Conservation (phyloP, 2,113 vertebrate species). For the Gallinago undulata region DNA sequence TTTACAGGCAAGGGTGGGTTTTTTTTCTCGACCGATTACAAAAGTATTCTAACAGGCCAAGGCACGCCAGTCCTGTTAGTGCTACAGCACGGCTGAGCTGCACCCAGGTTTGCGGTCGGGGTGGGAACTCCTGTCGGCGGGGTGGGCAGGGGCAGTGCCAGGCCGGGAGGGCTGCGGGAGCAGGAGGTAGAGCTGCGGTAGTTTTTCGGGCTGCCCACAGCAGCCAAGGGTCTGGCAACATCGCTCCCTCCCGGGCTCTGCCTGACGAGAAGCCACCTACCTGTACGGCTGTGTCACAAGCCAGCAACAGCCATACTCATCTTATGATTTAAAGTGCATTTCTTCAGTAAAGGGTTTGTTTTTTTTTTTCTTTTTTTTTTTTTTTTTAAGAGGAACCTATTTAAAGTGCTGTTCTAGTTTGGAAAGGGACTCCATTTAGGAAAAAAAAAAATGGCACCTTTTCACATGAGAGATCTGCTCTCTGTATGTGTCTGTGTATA, state of each 20-base stretch:
- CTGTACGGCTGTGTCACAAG: neutral
- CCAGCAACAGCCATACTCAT: constrained; percentile 22
- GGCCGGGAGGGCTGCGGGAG: neutral
- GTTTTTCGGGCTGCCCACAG: neutral
- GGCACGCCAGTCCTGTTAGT: neutral
- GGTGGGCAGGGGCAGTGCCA: neutral
- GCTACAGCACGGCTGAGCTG: neutral
- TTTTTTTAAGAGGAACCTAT: constrained; percentile 24
- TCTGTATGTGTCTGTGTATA: neutral
- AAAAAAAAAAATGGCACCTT: constrained; percentile 58
- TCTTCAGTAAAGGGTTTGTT: constrained; percentile 54
- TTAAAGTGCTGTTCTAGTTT: constrained; percentile 73
- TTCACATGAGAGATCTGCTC: constrained; percentile 9
- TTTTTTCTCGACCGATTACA: neutral
- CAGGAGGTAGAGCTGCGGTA: constrained; percentile 36
- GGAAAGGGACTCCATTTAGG: constrained; percentile 59
- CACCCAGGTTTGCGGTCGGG: neutral
- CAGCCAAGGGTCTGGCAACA: neutral
- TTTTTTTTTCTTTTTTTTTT: no score
- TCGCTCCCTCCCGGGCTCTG: constrained; percentile 36
- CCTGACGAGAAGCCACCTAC: constrained; percentile 36
- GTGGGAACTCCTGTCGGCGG: neutral
- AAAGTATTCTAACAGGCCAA: neutral
- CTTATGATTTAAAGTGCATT: constrained; percentile 78
- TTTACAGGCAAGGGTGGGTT: neutral